Conservation (phyloP, 2,797 vertebrate genomes). For the Poecilia picta region DNA sequence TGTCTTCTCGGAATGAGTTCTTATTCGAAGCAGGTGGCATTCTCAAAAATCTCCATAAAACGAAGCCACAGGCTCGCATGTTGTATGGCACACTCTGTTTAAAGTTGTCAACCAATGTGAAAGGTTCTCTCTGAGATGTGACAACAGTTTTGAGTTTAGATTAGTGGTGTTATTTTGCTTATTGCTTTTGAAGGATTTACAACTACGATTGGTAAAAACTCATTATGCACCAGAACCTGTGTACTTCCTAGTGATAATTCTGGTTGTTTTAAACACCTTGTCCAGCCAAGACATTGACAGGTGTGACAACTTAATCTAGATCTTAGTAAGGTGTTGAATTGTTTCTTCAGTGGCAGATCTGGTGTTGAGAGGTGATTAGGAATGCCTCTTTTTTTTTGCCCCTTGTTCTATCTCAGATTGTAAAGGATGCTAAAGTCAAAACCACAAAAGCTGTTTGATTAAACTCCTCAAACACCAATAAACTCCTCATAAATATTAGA, state of each 20-base stretch:
- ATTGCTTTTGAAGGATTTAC: neutral
- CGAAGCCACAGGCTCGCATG: neutral
- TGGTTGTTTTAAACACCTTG: neutral
- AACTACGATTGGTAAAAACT: neutral
- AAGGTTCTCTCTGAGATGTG: neutral
- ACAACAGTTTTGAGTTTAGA: neutral
- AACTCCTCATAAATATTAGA: neutral
- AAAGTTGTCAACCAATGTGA: neutral
- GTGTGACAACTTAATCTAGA: neutral
- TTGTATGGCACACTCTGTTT: neutral
- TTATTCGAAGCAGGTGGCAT: neutral
- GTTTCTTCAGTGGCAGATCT: neutral
- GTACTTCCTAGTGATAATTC: neutral
- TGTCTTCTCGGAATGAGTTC: neutral
- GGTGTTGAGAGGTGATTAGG: neutral
- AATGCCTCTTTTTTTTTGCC: neutral
- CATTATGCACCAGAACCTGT: neutral
- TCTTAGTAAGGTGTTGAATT: neutral
- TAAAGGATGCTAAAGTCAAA: neutral
- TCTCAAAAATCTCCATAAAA: neutral
- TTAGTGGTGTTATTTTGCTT: neutral
- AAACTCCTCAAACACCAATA: neutral
- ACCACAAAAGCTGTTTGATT: neutral
- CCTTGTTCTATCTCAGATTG: neutral
- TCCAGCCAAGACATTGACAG: neutral